Percentiles rank a stretch among this genome's conserved stretches.
Evolutionary conservation across 2,113 vertebrate species (phyloP).

Genomic region (Chionomys nivalis): DNA sequence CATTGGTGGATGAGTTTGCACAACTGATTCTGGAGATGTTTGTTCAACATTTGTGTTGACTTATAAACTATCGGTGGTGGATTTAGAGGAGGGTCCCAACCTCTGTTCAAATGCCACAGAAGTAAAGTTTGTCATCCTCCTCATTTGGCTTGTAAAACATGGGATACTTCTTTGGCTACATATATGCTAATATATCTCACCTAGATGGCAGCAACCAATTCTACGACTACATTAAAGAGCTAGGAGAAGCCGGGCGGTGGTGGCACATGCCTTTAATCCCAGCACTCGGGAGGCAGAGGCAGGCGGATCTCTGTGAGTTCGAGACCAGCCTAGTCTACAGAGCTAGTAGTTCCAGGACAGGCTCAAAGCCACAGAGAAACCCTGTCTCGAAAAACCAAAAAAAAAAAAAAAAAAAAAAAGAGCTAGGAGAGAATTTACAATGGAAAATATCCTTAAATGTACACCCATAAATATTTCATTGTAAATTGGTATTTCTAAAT

Average conservation of each 20-base stretch:
- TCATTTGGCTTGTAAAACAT: background rate
- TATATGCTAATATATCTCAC: background rate
- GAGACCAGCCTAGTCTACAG: no score
- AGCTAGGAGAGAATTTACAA: background rate
- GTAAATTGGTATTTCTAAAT: background rate
- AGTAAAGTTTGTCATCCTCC: background rate
- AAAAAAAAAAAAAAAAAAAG: no score
- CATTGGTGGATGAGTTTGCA: background rate
- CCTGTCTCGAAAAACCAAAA: no score
- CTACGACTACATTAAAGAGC: background rate
- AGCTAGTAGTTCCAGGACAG: no score
- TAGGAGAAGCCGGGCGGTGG: no score
- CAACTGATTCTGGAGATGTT: background rate
- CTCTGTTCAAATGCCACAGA: rapidly evolving
- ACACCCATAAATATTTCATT: background rate
- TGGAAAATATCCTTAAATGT: background rate
- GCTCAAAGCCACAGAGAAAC: no score
- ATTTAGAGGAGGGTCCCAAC: no score
- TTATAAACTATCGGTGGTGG: background rate
- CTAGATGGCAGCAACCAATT: background rate
- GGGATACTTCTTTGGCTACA: background rate
- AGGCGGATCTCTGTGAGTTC: no score
- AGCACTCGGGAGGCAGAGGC: no score
- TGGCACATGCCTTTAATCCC: no score
- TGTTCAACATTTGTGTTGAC: rapidly evolving